A percentile compares a stretch with the other conserved stretches of the same genome.
These are phyloP conservation scores for Apteryx mantelli DNA, from an alignment of 2,113 vertebrate species.

Conservation along the genomic window DNA sequence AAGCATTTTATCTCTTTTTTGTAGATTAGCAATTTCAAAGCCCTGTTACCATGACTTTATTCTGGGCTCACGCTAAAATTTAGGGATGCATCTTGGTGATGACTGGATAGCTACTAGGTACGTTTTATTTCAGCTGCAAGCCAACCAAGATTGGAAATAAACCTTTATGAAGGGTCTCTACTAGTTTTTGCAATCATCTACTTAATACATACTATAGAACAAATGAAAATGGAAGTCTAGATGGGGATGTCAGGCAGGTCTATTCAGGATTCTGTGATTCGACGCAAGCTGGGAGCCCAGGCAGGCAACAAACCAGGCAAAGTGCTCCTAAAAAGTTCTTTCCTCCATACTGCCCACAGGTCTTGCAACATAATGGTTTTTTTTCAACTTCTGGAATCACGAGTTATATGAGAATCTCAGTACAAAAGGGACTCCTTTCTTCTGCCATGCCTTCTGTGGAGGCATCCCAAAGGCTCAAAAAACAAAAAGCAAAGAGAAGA, in stretches of 20 bases:
- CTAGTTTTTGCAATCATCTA: background rate
- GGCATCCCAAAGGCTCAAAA: background rate
- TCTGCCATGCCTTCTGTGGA: background rate
- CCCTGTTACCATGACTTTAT: background rate
- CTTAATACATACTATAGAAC: background rate
- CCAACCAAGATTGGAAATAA: background rate
- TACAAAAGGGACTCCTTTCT: background rate
- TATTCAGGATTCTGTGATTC: slow-evolving; percentile 1
- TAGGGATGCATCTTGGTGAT: background rate
- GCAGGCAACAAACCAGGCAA: background rate
- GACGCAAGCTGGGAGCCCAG: background rate
- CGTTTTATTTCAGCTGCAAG: background rate
- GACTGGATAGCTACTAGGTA: background rate
- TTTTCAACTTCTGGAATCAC: background rate
- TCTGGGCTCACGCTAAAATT: background rate
- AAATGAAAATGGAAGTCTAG: background rate
- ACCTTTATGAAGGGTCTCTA: background rate
- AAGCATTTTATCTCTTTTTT: background rate
- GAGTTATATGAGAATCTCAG: background rate
- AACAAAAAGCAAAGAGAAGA: background rate
- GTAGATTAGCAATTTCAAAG: background rate
- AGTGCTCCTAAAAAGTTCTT: slow-evolving; percentile 2
- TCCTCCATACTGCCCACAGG: background rate
- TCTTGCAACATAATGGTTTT: background rate
- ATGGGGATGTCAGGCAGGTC: background rate